Evolutionary conservation across 2,113 vertebrate species (phyloP), one percentile per base, ranked within the genome.

Genomic region (Mellivora capensis): DNA sequence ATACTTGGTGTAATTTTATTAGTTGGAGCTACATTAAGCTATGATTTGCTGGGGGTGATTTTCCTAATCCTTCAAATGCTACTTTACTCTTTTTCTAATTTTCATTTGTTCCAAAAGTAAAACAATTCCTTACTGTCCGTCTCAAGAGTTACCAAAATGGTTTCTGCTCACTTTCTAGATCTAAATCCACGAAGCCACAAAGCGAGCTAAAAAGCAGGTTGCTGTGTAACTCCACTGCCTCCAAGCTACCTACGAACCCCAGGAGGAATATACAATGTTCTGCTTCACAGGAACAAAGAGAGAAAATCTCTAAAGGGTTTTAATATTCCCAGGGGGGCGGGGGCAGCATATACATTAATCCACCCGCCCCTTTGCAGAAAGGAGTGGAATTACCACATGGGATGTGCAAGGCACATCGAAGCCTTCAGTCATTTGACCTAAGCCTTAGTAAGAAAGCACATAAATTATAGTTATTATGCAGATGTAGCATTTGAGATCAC

Each of bases 381-480:
- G 23, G 74, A 95, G n/a, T 86, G 39, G 93, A 97, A 90, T 96
- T 87, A 93, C 81, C 93, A 44, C 90, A 67, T 59, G 91, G 80
- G 93, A 90, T 87, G 54, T 14, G 21, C 64, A 79, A 54, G 54
- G 52, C 49, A 77, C 64, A 79, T 72, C 0, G 21, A 96, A 98
- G 90, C 95, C 95, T 97, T 76, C 95, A 97, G 95, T 95, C 90
- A 93, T 93, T 76, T 94, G 90, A 96, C 97, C 89, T 84, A 96
- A 97, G 91, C 91, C 72, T 91, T 92, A 96, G 96, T 91, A 97
- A 97, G 80, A 97, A 98, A 96, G 96, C 47, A 88, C 52, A 95
- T 74, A 96, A 98, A 98, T 97, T 95, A 97, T 47, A 97, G 92
- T 98, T 86, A 98, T 97, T 97, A 96, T 93, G 93, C 57, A 97